Evolutionary conservation across 2,888 invertebrate genomes (phyloP).

Genomic region (Cephus nigrinus): DNA sequence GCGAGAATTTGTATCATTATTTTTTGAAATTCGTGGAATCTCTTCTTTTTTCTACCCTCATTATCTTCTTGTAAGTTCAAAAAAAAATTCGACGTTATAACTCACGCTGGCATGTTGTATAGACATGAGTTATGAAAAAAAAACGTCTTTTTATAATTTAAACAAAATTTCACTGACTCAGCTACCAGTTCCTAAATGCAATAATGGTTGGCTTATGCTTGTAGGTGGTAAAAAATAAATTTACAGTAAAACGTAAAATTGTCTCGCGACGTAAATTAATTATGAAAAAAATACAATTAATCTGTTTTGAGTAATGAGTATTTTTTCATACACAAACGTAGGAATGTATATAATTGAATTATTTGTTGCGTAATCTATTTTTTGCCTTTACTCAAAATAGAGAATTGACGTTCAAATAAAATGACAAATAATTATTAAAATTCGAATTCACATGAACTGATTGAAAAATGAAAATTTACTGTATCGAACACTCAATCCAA

Average conservation of each 20-base stretch:
- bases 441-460: background rate
- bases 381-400: background rate
- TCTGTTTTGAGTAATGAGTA: background rate
- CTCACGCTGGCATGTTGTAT: background rate
- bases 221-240: background rate
- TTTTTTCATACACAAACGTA: background rate
- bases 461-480: conserved; percentile 15
- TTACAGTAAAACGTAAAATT: background rate
- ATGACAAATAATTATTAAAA: background rate
- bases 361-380: background rate
- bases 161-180: no score
- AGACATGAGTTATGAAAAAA: no score
- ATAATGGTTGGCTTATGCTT: background rate
- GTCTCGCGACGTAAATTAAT: no score
- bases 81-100: background rate
- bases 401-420: no score
- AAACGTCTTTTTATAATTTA: no score
- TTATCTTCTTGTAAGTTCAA: background rate
- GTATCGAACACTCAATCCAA: conserved; percentile 4
- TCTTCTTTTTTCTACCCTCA: background rate
- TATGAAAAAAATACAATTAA: background rate
- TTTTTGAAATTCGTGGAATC: background rate
- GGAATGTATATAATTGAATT: conserved; percentile 27
- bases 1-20: no score
- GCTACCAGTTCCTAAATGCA: background rate